Conservation (phyloP, 2,888 invertebrate species). For the Cryptophagus acutangulus region DNA sequence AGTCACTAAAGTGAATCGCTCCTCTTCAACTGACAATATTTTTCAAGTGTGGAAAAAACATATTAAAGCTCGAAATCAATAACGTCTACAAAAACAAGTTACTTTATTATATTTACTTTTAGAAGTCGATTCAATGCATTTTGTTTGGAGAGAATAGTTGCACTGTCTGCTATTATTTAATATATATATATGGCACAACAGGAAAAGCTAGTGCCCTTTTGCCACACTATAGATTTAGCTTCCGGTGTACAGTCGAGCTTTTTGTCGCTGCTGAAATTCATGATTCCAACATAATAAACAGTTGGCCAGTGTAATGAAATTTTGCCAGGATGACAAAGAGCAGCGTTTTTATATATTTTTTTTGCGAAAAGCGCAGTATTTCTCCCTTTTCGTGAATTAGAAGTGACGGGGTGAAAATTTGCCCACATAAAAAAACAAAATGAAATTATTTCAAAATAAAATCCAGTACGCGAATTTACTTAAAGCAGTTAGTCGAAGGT, state of each 20-base stretch:
- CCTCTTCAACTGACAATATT: constrained; percentile 20
- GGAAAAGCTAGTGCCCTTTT: not conserved
- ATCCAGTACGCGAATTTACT: no score
- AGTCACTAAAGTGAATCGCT: no score
- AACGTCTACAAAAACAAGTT: constrained; percentile 27
- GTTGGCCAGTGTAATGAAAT: not conserved
- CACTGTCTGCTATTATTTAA: not conserved
- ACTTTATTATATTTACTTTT: constrained; percentile 28
- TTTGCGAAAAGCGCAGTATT: no score
- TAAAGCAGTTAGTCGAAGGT: no score
- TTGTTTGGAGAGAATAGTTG: not conserved
- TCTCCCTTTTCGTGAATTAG: no score
- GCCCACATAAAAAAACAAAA: no score
- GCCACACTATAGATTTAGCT: not conserved
- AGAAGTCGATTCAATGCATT: constrained; percentile 4
- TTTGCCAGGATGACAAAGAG: no score
- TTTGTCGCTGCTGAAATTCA: not conserved
- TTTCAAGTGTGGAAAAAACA: constrained; percentile 20
- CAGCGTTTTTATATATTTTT: no score
- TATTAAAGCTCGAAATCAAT: constrained; percentile 24
- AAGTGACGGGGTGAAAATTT: no score
- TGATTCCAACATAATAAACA: not conserved
- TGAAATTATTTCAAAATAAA: no score
- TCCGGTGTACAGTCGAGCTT: no score
- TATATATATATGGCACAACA: no score